These are phyloP conservation scores for Lateolabrax maculatus DNA, from an alignment of 2,797 vertebrate species.

Conservation along the genomic window DNA sequence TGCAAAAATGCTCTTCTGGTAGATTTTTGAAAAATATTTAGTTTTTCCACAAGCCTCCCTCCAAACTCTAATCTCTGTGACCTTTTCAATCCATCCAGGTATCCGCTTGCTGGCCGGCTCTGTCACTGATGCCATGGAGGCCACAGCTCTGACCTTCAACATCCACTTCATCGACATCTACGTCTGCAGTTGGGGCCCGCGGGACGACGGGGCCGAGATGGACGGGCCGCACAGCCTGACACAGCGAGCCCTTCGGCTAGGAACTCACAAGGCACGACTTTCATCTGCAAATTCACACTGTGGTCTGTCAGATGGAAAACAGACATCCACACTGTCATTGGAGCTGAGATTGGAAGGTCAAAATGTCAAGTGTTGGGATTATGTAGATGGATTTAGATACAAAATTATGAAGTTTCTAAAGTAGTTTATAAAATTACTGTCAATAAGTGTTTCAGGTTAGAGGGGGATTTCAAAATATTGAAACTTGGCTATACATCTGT, in stretches of 20 bases:
- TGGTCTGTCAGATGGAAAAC: conserved; percentile 51
- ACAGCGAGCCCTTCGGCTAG: conserved; percentile 69
- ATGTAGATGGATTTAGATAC: conserved; percentile 6
- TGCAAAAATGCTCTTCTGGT: background rate
- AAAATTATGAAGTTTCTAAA: conserved; percentile 4
- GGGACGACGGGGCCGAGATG: conserved; percentile 75
- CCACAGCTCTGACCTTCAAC: conserved; percentile 81
- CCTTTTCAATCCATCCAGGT: conserved; percentile 64
- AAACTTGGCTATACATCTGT: background rate
- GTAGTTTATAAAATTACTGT: background rate
- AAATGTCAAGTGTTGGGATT: conserved; percentile 3
- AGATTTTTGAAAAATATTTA: background rate
- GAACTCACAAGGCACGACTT: conserved; percentile 69
- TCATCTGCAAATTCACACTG: conserved; percentile 59
- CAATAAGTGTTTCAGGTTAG: background rate
- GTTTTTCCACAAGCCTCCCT: background rate
- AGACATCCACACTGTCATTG: conserved; percentile 33
- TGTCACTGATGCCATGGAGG: conserved; percentile 81
- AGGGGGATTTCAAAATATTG: background rate
- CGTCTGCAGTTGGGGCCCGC: conserved; percentile 78
- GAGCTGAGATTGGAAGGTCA: conserved; percentile 27
- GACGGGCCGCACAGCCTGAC: conserved; percentile 75
- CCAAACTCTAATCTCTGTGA: conserved; percentile 48
- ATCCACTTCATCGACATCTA: conserved; percentile 80
- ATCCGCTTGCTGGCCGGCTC: conserved; percentile 72